Evolutionary conservation across 92 coral and sea anemone species (phyloP), one percentile per base, ranked within the genome.

Genomic region (Heliopora coerulea): DNA sequence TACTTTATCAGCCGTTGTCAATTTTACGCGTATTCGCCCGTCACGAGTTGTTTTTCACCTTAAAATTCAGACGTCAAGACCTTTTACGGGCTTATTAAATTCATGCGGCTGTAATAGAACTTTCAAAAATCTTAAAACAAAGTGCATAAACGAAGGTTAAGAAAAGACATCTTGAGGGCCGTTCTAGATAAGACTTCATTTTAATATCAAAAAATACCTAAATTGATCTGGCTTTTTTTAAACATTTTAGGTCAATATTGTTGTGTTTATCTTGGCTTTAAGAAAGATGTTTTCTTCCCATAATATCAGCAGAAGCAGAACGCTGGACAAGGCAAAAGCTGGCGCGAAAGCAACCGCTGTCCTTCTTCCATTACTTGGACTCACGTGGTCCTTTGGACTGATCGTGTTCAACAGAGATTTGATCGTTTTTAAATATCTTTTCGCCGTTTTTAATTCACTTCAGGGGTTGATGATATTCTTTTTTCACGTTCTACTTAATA

Each of bases 391-490:
- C 8, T 44, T 66, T 48, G 73, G 57, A 13, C 29, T 66, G 28
- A 14, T 66, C 1, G 34, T 25, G 4, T 66, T 66, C 57, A 41
- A 44, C 25, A 14, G 56, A 42, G 57, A 41, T 5, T 14, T n/a
- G 2, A 44, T 66, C 29, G 19, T 48, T 14, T 66, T 66, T 29
- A 66, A 66, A 66, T 66, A 66, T 44, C 57, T 66, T 1, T 66
- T 66, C 18, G 73, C 73, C 18, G 44, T 66, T 20, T 66, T 66
- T 29, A 66, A 66, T 49, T 66, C 73, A 18, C 54, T 66, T 10
- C 73, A 66, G 27, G 73, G 73, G 23, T 28, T 66, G n/a, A 44
- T 44, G 73, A 66, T 66, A 21, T 66, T 66, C 18, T 26, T 41
- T 44, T 66, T 41, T 44, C 73, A 66, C 29, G 73, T 41, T n/a